Conservation (phyloP, 2,888 invertebrate genomes). For the Cephus spinipes region DNA sequence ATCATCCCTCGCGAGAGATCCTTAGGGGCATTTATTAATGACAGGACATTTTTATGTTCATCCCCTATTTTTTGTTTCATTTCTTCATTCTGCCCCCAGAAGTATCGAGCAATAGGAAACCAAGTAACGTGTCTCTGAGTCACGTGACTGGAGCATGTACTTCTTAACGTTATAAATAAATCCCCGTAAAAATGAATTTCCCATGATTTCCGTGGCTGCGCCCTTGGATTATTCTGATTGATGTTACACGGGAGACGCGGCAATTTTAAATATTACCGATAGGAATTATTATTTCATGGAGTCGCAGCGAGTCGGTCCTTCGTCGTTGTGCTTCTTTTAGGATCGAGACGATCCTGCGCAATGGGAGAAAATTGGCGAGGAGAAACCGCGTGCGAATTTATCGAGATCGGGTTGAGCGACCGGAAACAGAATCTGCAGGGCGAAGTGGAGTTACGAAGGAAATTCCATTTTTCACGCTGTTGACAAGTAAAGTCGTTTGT, state of each 20-base stretch:
- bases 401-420: too few relatives aligned
- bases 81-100: too few relatives aligned
- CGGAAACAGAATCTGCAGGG: background rate
- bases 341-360: background rate
- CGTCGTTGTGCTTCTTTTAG: background rate
- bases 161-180: background rate
- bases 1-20: slow-evolving; percentile 14
- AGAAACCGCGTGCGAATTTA: too few relatives aligned
- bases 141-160: too few relatives aligned
- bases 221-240: slow-evolving; percentile 58
- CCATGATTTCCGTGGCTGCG: slow-evolving; percentile 17
- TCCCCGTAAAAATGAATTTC: background rate
- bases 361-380: too few relatives aligned
- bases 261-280: slow-evolving; percentile 55
- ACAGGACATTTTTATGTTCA: too few relatives aligned
- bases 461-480: background rate
- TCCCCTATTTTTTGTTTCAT: too few relatives aligned
- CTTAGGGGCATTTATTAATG: background rate
- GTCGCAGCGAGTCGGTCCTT: background rate
- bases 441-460: background rate
- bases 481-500: slow-evolving; percentile 13
- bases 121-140: too few relatives aligned
- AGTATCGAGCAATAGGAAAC: too few relatives aligned
- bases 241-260: slow-evolving; percentile 54
- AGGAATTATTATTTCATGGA: slow-evolving; percentile 53